Conservation (phyloP, 2,113 vertebrate genomes). For the Suricata suricatta region DNA sequence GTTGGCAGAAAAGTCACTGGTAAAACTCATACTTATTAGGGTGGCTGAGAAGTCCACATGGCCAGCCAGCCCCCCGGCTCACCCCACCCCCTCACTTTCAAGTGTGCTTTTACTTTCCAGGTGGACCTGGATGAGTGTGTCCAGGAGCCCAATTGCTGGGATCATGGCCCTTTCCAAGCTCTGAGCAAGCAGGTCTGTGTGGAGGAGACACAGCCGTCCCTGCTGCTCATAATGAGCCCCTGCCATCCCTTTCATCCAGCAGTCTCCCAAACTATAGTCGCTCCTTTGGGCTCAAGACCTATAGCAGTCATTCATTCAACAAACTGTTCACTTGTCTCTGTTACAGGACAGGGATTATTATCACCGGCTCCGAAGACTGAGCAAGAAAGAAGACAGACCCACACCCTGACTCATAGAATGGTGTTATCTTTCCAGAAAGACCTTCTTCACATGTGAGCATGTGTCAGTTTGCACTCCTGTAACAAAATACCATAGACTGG, state of each 20-base stretch:
- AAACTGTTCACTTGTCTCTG: not conserved
- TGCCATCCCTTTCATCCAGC: not conserved
- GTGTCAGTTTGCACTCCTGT: not conserved
- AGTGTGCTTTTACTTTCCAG: not conserved
- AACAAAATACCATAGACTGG: not conserved
- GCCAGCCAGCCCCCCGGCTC: not conserved
- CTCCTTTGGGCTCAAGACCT: not conserved
- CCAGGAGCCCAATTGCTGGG: not conserved
- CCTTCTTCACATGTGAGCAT: not conserved
- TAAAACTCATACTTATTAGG: conserved; percentile 45
- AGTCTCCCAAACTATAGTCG: not conserved
- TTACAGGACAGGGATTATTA: not conserved
- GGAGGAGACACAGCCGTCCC: not conserved
- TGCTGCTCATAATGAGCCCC: not conserved
- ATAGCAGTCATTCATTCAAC: not conserved
- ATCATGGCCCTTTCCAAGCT: not conserved
- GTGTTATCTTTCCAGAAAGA: not conserved
- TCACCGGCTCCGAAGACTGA: not conserved
- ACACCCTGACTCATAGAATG: not conserved
- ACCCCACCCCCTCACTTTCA: not conserved
- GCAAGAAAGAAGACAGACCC: not conserved
- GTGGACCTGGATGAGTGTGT: not conserved
- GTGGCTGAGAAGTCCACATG: not conserved
- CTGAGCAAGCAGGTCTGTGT: not conserved
- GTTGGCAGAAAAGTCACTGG: not conserved